Evolutionary conservation across 1,140 invertebrate species (phyloP), one percentile per base, ranked within the genome.

Genomic region (Prorops nasuta): DNA sequence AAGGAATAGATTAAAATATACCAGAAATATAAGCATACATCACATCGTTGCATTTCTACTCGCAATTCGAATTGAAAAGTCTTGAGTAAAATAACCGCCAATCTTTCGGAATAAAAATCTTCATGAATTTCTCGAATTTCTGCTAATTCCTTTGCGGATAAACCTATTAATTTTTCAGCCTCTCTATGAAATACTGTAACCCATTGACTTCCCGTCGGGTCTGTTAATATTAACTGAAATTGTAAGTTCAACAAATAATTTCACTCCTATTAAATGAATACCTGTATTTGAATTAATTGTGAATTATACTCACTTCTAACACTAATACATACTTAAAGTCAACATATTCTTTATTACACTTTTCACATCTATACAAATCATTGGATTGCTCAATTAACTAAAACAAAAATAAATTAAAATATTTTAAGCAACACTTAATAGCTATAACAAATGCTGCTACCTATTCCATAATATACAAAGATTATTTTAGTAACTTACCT

Each of bases 281-380:
- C 1, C 24, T 28, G 19, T n/a, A n/a, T n/a, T n/a, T n/a, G n/a
- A 18, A n/a, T 35, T 16, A 28, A 28, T 28, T 28, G 6, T 16
- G 12, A 31, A 42, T 44, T 22, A 32, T 56, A 85, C 85, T 85
- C 77, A 95, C 91, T 54, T 77, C 82, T 12, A 91, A 71, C 38
- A 98, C 80, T 50, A 96, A 73, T 36, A 94, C 81, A 77, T 92
- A 95, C 60, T 91, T 92, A 67, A 87, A 98, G 57, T 89, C 88
- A 0, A 87, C 84, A 69, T 83, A 92, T 50, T 92, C 90, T 37
- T 84, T 80, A 53, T 88, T 83, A 72, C 96, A 99, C 73, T 98
- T 98, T 72, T 98, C 96, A 73, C 97, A 99, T 51, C 92, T 82
- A 69, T 86, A 98, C 57, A 87, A 80, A 6, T 90, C 92, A 71